Base-by-base conservation (phyloP, 2,113 vertebrate species). In the Corynorhinus townsendii region DNA sequence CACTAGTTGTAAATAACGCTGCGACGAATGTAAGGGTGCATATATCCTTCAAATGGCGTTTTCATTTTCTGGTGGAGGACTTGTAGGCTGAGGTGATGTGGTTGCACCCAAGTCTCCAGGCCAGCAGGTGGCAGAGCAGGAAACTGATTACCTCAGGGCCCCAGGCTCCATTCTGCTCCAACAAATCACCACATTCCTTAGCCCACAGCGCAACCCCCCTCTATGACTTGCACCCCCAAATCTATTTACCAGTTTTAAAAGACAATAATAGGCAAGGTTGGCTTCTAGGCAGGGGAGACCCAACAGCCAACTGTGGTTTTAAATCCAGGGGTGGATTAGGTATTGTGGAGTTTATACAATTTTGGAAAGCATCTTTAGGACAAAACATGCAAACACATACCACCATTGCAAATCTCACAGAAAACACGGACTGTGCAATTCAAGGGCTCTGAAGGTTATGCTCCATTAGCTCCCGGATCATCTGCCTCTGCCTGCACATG, bases 41-140 rank as follows among this genome's bases (percentile, higher is more conserved):
- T 4, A 7, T 64, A 33, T 33, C 56, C 40, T 45, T 33, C 38
- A 33, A 62, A 19, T 19, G 19, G 80, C 5, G 17, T 33, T 62
- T 45, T 33, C 28, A 12, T 64, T 83, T 83, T 33, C 19, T 45
- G 14, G 59, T 14, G n/a, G 9, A 73, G 12, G 47, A 38, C 4
- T 64, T 71, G 16, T 0, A 35, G 17, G 33, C 45, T 77, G 43
- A 40, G n/a, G 33, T n/a, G 45, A 7, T 11, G 30, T 10, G 26
- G 35, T 6, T 54, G 40, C 52, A 62, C 26, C 38, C 20, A 72
- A 93, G 68, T 11, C 47, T 35, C 43, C 52, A 3, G 10, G 79
- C 85, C 91, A 56, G n/a, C 68, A 92, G 94, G 76, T 49, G 91
- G 45, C 73, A 93, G 62, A 79, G 69, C 81, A 64, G 49, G 62